Evolutionary conservation across 2,113 vertebrate species (phyloP), one percentile per base, ranked within the genome.

Genomic region (Atractosteus spatula): DNA sequence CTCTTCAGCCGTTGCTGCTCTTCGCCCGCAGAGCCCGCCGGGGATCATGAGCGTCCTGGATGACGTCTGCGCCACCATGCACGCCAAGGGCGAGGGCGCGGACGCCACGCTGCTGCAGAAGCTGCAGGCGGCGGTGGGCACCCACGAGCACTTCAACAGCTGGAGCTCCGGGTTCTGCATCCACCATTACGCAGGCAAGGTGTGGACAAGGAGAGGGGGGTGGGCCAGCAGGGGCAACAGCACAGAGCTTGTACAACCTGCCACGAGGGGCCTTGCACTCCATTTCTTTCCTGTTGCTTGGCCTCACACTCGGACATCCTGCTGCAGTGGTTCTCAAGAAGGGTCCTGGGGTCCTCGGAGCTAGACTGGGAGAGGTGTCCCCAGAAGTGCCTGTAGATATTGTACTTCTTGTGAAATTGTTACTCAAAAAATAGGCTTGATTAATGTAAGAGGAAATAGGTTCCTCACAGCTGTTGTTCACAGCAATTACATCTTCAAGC

Each of bases 11-110:
- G 0, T 55, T 7, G 11, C 47, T 51, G 47, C 5, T 10, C 47
- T 51, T 5, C 5, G 3, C 64, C 14, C 10, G 54, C 75, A 99
- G 97, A 98, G 85, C 78, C 97, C 97, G 0, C 96, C 96, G 0
- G 97, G 97, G 8, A 93, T 99, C 83, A 99, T 99, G 97, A 97
- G 97, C 0, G 93, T 99, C 54, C 90, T 99, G 83, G 96, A 99
- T 0, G 97, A 99, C 0, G 97, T 99, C 17, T 99, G 97, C 0
- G 96, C 97, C 82, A 99, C 97, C 56, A 96, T 99, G 95, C 93
- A 98, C 0, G 96, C 97, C 78, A 98, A 94, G 0, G 93, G 96
- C 0, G 97, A 96, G 1, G 97, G 97, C 0, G 97, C 95, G 0
- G 97, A 99, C 70, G 88, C 91, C 74, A 99, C 94, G 0, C 86